phyloP scores from a whole-genome alignment of 2,113 vertebrate genomes.

The Actinemys pallida region DNA sequence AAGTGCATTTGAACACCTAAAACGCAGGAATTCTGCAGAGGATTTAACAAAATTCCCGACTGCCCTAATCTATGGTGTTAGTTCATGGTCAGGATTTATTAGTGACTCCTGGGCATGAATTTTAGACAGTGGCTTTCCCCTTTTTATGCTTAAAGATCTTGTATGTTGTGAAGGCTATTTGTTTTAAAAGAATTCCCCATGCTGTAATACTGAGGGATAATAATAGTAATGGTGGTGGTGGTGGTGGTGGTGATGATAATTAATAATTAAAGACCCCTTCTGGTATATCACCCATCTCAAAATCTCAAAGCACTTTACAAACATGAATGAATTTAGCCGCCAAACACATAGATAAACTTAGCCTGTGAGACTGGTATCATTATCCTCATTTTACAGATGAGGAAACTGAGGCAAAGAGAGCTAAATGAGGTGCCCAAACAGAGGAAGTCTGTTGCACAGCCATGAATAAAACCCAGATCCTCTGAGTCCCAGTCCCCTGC shows the following conservation, averaged over 20 bases:
- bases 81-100: not conserved
- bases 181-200: not conserved
- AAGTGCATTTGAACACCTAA: not conserved
- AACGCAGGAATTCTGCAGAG: not conserved
- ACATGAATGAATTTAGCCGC: constrained; percentile 6
- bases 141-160: not conserved
- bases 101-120: not conserved
- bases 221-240: not conserved
- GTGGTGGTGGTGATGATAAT: not conserved
- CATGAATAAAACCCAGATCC: not conserved
- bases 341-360: not conserved
- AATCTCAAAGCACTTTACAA: constrained; percentile 1
- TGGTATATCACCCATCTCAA: not conserved
- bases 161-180: not conserved
- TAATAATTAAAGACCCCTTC: not conserved
- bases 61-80: not conserved
- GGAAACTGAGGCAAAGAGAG: not conserved
- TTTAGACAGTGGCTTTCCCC: not conserved
- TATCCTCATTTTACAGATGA: not conserved
- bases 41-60: not conserved
- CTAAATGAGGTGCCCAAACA: not conserved
- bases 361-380: not conserved
- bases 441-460: not conserved
- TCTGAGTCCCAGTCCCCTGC: not conserved
- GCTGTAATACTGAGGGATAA: not conserved